Evolutionary conservation across 2,113 vertebrate species (phyloP).

Genomic region (Nannobrachium achirus): DNA sequence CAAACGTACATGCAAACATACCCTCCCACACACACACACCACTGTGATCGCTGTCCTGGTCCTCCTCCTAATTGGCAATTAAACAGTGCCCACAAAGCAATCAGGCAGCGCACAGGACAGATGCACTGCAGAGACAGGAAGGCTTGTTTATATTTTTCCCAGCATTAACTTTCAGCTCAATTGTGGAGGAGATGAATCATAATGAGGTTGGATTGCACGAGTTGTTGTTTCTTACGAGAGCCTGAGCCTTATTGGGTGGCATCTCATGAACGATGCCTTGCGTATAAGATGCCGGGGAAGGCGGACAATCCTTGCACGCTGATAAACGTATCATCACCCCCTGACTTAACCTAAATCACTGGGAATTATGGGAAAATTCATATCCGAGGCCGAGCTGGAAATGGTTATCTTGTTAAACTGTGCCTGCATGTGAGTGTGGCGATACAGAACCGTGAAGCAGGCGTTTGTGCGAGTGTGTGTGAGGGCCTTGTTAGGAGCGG

Average conservation of each 20-base stretch:
- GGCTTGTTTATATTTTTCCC: constrained; percentile 70
- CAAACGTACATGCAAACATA: constrained; percentile 14
- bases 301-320: constrained; percentile 9
- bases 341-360: background rate
- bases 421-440: background rate
- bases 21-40: constrained; percentile 19
- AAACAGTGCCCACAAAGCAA: constrained; percentile 78
- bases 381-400: constrained; percentile 6
- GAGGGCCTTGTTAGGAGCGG: constrained; percentile 8
- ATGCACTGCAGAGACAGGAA: constrained; percentile 59
- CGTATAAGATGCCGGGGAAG: background rate
- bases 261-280: constrained; percentile 27
- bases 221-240: constrained; percentile 11
- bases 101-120: constrained; percentile 69
- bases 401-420: constrained; percentile 23
- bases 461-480: background rate
- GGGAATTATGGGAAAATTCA: constrained; percentile 15
- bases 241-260: background rate
- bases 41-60: constrained; percentile 71
- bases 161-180: constrained; percentile 59
- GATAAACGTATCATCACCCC: constrained; percentile 4
- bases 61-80: constrained; percentile 80
- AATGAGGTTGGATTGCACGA: constrained; percentile 50
- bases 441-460: constrained; percentile 15
- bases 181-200: constrained; percentile 56